Evolutionary conservation across 2,888 invertebrate genomes (phyloP).

Genomic region (Athrips mouffetella): DNA sequence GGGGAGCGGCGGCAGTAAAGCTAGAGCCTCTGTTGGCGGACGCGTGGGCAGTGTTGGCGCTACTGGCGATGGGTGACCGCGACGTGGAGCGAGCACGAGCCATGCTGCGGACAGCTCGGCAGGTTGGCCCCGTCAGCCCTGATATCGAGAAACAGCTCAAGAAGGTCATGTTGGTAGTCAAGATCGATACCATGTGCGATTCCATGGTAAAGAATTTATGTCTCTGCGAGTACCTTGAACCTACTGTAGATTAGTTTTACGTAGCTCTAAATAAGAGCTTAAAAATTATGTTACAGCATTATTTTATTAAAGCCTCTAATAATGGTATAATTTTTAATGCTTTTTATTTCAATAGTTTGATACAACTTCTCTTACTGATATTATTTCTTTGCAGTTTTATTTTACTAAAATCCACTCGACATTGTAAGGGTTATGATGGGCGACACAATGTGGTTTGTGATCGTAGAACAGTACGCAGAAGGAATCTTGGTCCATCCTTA

Average conservation of each 20-base stretch:
- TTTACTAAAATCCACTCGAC: no score
- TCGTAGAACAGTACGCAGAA: no score
- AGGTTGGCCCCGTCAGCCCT: conserved; percentile 51
- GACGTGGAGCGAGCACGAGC: conserved; percentile 50
- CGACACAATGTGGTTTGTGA: no score
- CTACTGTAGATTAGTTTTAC: neutral
- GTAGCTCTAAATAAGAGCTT: neutral
- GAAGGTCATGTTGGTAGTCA: conserved; percentile 40
- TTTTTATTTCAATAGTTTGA: no score
- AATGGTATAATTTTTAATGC: no score
- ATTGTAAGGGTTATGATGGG: no score
- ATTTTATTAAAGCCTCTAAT: no score
- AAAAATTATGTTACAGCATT: no score
- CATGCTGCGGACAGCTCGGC: conserved; percentile 59
- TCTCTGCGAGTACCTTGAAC: conserved; percentile 43
- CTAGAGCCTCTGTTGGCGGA: conserved; percentile 59
- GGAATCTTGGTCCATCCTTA: no score
- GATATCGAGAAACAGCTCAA: conserved; percentile 53
- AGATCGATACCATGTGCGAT: conserved; percentile 48
- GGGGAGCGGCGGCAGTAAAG: conserved; percentile 60
- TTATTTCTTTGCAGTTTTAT: no score
- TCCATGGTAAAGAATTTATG: conserved; percentile 53
- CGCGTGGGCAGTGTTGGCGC: conserved; percentile 63
- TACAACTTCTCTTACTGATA: no score
- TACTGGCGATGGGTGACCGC: conserved; percentile 52